A percentile compares a stretch with the other conserved stretches of the same genome.
Conservation (phyloP, 2,797 vertebrate species). For the Tauraco hartlaubi region DNA sequence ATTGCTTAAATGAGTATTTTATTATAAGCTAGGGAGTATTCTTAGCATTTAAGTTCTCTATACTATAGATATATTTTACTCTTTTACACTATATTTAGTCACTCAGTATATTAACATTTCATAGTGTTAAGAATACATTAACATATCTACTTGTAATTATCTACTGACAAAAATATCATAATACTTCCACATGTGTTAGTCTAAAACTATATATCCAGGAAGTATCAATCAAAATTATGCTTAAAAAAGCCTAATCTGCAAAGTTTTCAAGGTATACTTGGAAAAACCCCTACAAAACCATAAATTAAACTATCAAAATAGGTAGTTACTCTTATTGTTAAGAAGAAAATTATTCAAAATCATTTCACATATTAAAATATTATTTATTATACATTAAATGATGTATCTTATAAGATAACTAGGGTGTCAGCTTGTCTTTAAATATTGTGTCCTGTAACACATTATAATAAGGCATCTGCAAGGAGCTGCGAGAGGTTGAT, state of each 20-base stretch:
- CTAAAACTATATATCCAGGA: background rate
- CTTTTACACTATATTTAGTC: background rate
- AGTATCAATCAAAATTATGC: background rate
- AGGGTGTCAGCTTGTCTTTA: background rate
- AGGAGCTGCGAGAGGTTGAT: background rate
- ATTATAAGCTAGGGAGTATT: background rate
- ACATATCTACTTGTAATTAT: background rate
- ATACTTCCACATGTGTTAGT: background rate
- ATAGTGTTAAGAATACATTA: background rate
- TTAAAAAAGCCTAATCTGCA: background rate
- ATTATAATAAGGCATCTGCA: background rate
- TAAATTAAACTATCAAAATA: background rate
- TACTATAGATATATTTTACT: background rate
- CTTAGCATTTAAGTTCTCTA: background rate
- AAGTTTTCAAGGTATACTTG: background rate
- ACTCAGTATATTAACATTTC: background rate
- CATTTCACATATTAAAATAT: background rate
- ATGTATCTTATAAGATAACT: too few relatives aligned
- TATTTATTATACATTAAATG: background rate
- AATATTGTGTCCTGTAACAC: background rate
- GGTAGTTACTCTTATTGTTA: background rate
- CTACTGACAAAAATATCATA: background rate
- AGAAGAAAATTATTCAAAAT: background rate
- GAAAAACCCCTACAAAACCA: accelerated
- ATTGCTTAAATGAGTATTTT: background rate